These are phyloP conservation scores for Eriosoma lanigerum DNA, from an alignment of 1,140 invertebrate genomes.

Conservation along the genomic window DNA sequence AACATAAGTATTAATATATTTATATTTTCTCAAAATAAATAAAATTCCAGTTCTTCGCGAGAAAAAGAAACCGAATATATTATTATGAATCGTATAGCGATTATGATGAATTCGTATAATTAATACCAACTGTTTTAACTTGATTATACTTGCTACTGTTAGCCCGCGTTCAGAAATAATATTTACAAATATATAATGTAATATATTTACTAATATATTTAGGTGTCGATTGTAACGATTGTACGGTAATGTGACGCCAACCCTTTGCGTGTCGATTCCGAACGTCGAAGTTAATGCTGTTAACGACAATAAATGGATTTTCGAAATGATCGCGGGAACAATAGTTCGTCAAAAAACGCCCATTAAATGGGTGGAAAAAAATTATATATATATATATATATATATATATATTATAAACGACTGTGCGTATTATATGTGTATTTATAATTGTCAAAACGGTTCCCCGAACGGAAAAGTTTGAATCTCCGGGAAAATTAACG, in stretches of 20 bases:
- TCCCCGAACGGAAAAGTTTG: background rate
- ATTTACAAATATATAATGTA: too few species aligned
- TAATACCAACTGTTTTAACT: too few species aligned
- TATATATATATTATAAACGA: background rate
- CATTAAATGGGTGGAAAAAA: slow-evolving; percentile 33
- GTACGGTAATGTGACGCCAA: slow-evolving; percentile 17
- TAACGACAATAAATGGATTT: slow-evolving; percentile 43
- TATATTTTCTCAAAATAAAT: too few species aligned
- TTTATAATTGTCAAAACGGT: slow-evolving; percentile 38
- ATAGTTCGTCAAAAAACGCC: slow-evolving; percentile 48
- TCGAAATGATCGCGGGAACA: slow-evolving; percentile 32
- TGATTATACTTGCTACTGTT: too few species aligned
- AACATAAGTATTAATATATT: too few species aligned
- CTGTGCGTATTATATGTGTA: background rate
- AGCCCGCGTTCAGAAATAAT: background rate
- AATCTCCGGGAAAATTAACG: slow-evolving; percentile 46
- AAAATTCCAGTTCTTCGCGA: too few species aligned
- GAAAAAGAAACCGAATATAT: too few species aligned
- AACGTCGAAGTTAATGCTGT: slow-evolving; percentile 10
- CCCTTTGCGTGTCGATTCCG: slow-evolving; percentile 21
- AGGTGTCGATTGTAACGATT: background rate
- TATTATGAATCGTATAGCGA: too few species aligned
- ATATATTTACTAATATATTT: background rate
- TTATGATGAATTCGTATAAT: too few species aligned
- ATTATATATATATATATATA: background rate